Evolutionary conservation across 1,140 invertebrate genomes (phyloP).

Genomic region (Drosophila seguyi): DNA sequence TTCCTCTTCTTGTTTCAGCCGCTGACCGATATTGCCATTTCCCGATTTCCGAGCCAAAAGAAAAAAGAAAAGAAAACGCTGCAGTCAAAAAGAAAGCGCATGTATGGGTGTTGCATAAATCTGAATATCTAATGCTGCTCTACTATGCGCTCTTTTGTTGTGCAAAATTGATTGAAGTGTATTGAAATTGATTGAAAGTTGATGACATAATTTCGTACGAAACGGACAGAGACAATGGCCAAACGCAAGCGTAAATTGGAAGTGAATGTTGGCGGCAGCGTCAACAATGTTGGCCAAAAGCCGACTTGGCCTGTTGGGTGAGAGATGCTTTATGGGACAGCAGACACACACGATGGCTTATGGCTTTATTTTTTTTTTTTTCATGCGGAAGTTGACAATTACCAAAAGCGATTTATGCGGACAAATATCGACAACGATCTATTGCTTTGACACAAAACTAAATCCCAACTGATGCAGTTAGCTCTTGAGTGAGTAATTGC

Average conservation of each 20-base stretch:
- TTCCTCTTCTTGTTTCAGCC: slow-evolving; percentile 44
- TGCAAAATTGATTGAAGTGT: slow-evolving; percentile 75
- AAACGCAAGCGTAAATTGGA: slow-evolving; percentile 60
- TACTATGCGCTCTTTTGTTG: slow-evolving; percentile 58
- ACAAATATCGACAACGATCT: slow-evolving; percentile 30
- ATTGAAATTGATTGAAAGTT: slow-evolving; percentile 78
- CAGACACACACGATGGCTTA: slow-evolving; percentile 9
- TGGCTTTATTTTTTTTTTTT: slow-evolving; percentile 42
- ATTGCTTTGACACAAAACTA: slow-evolving; percentile 10
- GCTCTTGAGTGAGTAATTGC: slow-evolving; percentile 33
- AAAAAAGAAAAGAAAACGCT: slow-evolving; percentile 5
- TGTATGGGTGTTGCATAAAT: slow-evolving; percentile 65
- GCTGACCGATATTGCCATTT: slow-evolving; percentile 46
- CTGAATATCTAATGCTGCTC: slow-evolving; percentile 68
- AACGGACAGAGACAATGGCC: slow-evolving; percentile 42
- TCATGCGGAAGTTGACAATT: slow-evolving; percentile 50
- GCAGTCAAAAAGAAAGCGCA: slow-evolving; percentile 55
- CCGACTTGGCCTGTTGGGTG: slow-evolving; percentile 17
- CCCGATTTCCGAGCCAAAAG: slow-evolving; percentile 10
- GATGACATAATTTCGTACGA: slow-evolving; percentile 71
- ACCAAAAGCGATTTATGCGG: slow-evolving; percentile 34
- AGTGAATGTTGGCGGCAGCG: slow-evolving; percentile 55
- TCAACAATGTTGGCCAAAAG: slow-evolving; percentile 45
- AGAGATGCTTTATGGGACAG: slow-evolving; percentile 51
- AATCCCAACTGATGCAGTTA: slow-evolving; percentile 20